phyloP scores from a whole-genome alignment of 1,140 invertebrate species.

The Drosophila kurseongensis region DNA sequence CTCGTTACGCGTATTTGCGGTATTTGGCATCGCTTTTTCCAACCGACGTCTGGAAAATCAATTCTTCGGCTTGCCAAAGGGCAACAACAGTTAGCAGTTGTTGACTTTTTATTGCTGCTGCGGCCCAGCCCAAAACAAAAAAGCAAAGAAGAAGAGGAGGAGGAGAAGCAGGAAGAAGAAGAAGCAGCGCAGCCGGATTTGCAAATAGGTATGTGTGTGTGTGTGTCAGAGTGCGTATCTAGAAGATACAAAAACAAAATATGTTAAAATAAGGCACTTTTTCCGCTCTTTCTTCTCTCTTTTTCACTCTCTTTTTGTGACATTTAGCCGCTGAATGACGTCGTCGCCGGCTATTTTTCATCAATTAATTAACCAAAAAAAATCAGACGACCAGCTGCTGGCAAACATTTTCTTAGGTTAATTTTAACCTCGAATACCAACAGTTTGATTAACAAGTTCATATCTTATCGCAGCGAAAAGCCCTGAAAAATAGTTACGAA shows the following conservation, averaged over 20 bases:
- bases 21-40: constrained; percentile 56
- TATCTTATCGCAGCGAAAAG: constrained; percentile 36
- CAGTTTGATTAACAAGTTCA: constrained; percentile 31
- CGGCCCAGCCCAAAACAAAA: constrained; percentile 76
- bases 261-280: constrained; percentile 75
- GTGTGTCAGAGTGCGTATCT: constrained; percentile 49
- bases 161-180: constrained; percentile 38
- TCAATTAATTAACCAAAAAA: constrained; percentile 56
- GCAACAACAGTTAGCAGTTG: constrained; percentile 69
- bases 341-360: constrained; percentile 58
- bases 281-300: constrained; percentile 51
- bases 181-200: constrained; percentile 73
- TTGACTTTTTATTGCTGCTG: constrained; percentile 52
- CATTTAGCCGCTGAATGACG: constrained; percentile 53
- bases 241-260: constrained; percentile 46
- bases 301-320: constrained; percentile 26
- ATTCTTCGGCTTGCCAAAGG: constrained; percentile 66
- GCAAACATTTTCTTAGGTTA: constrained; percentile 38
- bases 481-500: constrained; percentile 65
- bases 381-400: constrained; percentile 37
- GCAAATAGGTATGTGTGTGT: constrained; percentile 57
- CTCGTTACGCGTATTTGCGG: constrained; percentile 68
- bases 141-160: constrained; percentile 42
- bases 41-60: constrained; percentile 73
- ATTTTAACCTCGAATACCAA: constrained; percentile 7